A percentile compares a stretch with the other conserved stretches of the same genome.
phyloP scores from a whole-genome alignment of 2,797 vertebrate genomes.

The Hydrophis major region DNA sequence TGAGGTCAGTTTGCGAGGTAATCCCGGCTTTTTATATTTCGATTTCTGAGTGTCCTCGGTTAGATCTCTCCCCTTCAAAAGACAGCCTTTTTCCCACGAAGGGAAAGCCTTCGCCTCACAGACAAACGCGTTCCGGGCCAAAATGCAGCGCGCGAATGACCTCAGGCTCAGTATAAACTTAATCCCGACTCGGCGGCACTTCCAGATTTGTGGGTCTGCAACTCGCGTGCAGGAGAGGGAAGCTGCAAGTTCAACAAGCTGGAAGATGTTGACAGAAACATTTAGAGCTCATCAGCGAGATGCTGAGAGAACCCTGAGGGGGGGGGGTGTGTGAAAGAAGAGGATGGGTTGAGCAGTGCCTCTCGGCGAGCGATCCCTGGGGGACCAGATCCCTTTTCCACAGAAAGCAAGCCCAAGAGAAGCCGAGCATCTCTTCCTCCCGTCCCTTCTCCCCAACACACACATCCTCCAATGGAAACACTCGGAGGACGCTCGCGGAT shows the following conservation, averaged over 20 bases:
- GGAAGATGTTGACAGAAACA: neutral
- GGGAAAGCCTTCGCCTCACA: neutral
- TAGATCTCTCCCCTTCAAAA: neutral
- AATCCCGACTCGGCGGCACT: neutral
- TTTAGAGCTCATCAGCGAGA: neutral
- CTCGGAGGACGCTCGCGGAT: neutral
- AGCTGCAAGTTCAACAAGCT: too few species aligned
- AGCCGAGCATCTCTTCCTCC: neutral
- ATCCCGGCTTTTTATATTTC: neutral
- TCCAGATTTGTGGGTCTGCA: neutral
- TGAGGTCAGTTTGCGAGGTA: neutral
- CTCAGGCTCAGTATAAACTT: neutral
- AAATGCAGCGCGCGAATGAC: neutral
- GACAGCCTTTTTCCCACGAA: neutral
- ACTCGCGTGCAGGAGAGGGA: neutral
- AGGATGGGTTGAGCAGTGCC: neutral
- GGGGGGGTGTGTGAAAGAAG: neutral
- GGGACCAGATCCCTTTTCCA: neutral
- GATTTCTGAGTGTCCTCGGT: too few species aligned
- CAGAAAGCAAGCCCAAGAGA: neutral
- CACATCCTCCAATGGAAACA: neutral
- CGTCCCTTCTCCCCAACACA: neutral
- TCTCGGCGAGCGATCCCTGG: neutral
- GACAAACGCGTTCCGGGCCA: neutral
- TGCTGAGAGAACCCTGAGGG: too few species aligned